Percentiles rank a stretch among this genome's conserved stretches.
Conservation (phyloP, 2,113 vertebrate genomes). For the Oxyura jamaicensis region DNA sequence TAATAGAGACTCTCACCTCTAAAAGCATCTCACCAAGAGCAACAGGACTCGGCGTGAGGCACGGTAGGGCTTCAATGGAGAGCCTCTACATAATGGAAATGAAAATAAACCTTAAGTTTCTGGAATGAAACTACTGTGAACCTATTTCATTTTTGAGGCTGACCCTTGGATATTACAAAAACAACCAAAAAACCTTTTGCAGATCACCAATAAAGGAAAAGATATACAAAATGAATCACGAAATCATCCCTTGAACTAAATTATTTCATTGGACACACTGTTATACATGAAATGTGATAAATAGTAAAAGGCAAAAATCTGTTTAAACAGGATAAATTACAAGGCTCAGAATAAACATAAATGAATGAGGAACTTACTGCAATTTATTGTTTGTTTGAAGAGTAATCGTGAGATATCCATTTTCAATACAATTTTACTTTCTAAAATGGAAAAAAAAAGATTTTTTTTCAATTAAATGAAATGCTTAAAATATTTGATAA, state of each 20-base stretch:
- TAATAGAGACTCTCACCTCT: neutral
- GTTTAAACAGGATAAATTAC: neutral
- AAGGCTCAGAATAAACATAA: neutral
- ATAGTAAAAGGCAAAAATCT: neutral
- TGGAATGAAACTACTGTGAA: neutral
- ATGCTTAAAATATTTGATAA: neutral
- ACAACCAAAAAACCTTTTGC: neutral
- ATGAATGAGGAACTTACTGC: neutral
- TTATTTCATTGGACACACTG: neutral
- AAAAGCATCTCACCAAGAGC: neutral
- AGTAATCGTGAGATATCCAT: neutral
- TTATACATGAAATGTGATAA: neutral
- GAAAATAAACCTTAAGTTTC: neutral
- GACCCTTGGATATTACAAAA: neutral
- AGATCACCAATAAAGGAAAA: neutral
- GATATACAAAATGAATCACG: neutral
- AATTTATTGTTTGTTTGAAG: neutral
- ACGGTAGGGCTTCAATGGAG: neutral
- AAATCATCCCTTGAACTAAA: neutral
- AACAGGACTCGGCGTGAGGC: fast-evolving
- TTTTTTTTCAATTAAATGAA: neutral
- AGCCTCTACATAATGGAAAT: neutral
- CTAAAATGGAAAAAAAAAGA: neutral
- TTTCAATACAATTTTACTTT: neutral
- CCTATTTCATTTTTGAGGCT: neutral